Percentiles rank a stretch among this genome's conserved stretches.
Conservation (phyloP, 1,140 invertebrate genomes). For the Kradibia gibbosae region DNA sequence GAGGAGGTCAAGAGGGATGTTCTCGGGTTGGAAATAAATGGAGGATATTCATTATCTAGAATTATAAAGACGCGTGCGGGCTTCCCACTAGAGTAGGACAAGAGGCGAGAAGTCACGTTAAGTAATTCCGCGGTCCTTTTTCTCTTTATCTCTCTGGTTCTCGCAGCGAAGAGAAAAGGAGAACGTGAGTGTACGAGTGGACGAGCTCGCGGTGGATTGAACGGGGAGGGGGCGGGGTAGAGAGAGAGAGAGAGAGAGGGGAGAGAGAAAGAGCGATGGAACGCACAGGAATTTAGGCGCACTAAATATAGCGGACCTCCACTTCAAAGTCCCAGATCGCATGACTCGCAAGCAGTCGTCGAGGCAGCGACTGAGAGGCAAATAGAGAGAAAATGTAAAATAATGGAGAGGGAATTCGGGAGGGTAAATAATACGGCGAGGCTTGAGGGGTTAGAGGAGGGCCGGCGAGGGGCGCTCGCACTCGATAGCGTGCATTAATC, state of each 20-base stretch:
- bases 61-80: no score
- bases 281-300: slow-evolving; percentile 59
- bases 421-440: neutral
- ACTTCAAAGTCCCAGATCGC: slow-evolving; percentile 58
- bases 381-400: slow-evolving; percentile 28
- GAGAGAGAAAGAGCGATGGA: slow-evolving; percentile 42
- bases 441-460: neutral
- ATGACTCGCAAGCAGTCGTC: slow-evolving; percentile 1
- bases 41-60: neutral
- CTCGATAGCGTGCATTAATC: no score
- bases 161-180: neutral
- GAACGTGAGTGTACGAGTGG: neutral
- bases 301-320: slow-evolving; percentile 63
- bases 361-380: slow-evolving; percentile 18
- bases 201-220: neutral
- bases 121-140: slow-evolving; percentile 9
- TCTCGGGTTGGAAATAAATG: neutral
- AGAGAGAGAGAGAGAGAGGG: slow-evolving; percentile 37
- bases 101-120: neutral
- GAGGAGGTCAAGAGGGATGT: neutral
- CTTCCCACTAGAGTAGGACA: neutral
- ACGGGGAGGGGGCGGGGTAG: neutral
- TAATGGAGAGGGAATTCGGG: neutral
- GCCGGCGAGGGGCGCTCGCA: neutral
- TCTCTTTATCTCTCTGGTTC: neutral